phyloP scores from a whole-genome alignment of 2,113 vertebrate genomes.

The Anhinga anhinga region DNA sequence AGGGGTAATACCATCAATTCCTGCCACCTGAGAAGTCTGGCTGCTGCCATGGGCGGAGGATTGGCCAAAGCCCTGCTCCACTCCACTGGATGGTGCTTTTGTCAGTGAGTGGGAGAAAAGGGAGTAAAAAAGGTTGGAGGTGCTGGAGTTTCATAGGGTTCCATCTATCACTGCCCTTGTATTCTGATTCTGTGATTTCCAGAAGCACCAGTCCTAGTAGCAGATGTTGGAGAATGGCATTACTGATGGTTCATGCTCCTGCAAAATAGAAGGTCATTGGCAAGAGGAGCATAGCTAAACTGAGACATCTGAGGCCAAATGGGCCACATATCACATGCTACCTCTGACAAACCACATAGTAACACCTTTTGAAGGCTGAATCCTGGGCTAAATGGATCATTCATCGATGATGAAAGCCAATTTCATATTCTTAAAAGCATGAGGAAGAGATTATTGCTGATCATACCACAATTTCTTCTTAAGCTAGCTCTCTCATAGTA shows the following conservation, averaged over 20 bases:
- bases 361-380: neutral
- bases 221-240: neutral
- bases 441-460: neutral
- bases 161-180: neutral
- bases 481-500: neutral
- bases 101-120: neutral
- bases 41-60: neutral
- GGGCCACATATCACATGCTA: neutral
- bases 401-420: neutral
- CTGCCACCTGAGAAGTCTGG: neutral
- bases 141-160: neutral
- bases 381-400: neutral
- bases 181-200: neutral
- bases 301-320: neutral
- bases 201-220: neutral
- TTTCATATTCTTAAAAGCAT: neutral
- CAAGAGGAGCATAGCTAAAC: neutral
- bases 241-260: neutral
- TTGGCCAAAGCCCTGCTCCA: neutral
- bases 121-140: neutral
- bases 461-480: neutral
- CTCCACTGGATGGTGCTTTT: neutral
- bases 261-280: neutral
- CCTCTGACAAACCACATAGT: neutral
- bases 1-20: neutral